A percentile compares a stretch with the other conserved stretches of the same genome.
phyloP scores from a whole-genome alignment of 2,113 vertebrate species.

The Nannospalax galili region DNA sequence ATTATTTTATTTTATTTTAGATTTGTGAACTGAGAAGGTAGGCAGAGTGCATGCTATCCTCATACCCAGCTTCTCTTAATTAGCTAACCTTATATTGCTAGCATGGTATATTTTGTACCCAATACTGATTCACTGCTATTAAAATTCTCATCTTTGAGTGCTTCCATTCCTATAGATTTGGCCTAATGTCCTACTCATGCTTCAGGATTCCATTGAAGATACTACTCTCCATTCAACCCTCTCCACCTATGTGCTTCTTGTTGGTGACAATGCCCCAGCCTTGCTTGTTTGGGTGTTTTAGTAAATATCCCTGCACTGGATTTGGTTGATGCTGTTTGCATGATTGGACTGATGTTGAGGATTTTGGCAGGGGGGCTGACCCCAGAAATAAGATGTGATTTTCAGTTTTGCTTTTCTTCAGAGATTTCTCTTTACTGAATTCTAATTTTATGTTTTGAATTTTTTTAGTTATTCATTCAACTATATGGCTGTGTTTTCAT shows the following conservation, averaged over 20 bases:
- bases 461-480: no score
- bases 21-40: background rate
- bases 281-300: background rate
- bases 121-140: background rate
- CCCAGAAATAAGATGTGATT: background rate
- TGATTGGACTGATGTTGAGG: background rate
- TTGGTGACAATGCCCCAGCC: background rate
- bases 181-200: background rate
- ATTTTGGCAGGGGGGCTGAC: background rate
- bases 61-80: background rate
- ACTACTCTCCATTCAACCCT: background rate
- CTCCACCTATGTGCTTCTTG: background rate
- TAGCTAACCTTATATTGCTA: background rate
- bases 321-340: background rate
- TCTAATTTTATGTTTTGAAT: no score
- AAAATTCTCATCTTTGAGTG: background rate
- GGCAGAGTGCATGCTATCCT: background rate
- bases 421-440: no score
- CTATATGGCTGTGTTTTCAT: no score
- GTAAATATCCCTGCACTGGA: background rate
- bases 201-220: background rate
- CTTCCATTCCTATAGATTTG: background rate
- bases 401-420: no score
- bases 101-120: background rate
- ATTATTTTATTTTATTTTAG: constrained; percentile 1